Evolutionary conservation across 2,797 vertebrate species (phyloP), one percentile per base, ranked within the genome.

Genomic region (Schizopygopsis pylzovi): DNA sequence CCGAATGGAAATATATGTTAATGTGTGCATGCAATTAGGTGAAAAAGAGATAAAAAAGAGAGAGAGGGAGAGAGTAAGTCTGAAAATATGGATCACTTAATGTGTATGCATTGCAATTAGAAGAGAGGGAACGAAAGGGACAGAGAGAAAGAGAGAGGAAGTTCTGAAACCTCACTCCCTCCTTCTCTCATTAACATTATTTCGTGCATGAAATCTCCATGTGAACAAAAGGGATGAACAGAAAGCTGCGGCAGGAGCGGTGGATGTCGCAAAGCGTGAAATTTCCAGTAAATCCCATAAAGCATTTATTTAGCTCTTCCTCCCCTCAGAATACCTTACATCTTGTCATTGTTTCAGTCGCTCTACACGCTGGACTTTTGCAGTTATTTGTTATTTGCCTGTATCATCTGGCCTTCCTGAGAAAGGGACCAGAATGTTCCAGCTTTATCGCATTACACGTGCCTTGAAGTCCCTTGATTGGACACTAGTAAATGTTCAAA

Each of bases 1-100:
- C 76, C 2, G 54, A 77, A 86, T 82, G 73, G 80, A 82, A 82
- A 82, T 86, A 47, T 77, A 86, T 78, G 80, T 86, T 86, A 82
- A 82, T 82, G 49, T 78, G 63, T 28, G 73, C 65, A 82, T 77
- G 49, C 73, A 82, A 82, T 82, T 78, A 82, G 79, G 80, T 83
- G 73, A 82, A 25, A 78, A 68, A 59, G 47, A 82, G 65, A 67
- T 85, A 65, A 81, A 81, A 61, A 65, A 33, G 73, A 37, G 73
- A 0, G 37, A 33, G 56, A 33, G 33, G n/a, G 4, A 73, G 54
- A 73, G 59, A 86, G 33, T 33, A 54, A 86, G 67, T 80, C 68
- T 72, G 45, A 73, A 73, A 80, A 85, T 80, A 72, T 85, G 76
- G 20, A 80, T 73, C 9, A n/a, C 68, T 81, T 73, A 63, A 73